Conservation (phyloP, 2,888 invertebrate species). For the Brachyptera putata region DNA sequence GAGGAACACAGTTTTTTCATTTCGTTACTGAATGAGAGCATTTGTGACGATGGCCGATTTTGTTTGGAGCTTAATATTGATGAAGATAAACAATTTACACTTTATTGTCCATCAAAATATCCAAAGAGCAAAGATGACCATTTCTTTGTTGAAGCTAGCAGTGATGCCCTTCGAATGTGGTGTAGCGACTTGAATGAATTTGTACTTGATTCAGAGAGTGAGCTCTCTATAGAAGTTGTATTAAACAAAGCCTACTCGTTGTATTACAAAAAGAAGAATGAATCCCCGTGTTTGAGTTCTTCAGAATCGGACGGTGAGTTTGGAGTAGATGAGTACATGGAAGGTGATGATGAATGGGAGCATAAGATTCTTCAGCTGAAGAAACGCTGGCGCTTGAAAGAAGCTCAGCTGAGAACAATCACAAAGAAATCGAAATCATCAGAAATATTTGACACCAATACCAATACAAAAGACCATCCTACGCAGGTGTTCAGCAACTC, state of each 20-base stretch:
- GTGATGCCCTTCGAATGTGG: conserved; percentile 33
- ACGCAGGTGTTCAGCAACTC: conserved; percentile 42
- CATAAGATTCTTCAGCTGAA: conserved; percentile 30
- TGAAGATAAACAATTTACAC: conserved; percentile 24
- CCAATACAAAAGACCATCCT: conserved; percentile 32
- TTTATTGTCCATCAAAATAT: conserved; percentile 31
- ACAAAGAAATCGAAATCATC: conserved; percentile 33
- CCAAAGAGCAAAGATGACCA: conserved; percentile 33
- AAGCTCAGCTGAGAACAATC: conserved; percentile 32
- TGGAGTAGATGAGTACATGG: conserved; percentile 25
- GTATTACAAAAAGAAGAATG: conserved; percentile 22
- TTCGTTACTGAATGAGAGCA: not conserved
- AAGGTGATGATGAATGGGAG: conserved; percentile 31
- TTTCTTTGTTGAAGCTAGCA: conserved; percentile 34
- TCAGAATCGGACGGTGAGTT: conserved; percentile 27
- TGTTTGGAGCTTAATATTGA: conserved; percentile 29
- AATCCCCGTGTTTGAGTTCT: conserved; percentile 20
- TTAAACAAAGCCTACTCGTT: conserved; percentile 29
- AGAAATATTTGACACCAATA: conserved; percentile 31
- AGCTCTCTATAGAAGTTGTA: conserved; percentile 27
- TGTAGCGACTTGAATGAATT: conserved; percentile 35
- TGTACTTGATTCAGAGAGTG: conserved; percentile 29
- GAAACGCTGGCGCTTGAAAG: conserved; percentile 33
- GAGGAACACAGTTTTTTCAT: not conserved
- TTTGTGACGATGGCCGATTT: conserved; percentile 32